A percentile compares a stretch with the other conserved stretches of the same genome.
Evolutionary conservation across 2,888 invertebrate genomes (phyloP).

Genomic region (Dicyrtomina minuta): DNA sequence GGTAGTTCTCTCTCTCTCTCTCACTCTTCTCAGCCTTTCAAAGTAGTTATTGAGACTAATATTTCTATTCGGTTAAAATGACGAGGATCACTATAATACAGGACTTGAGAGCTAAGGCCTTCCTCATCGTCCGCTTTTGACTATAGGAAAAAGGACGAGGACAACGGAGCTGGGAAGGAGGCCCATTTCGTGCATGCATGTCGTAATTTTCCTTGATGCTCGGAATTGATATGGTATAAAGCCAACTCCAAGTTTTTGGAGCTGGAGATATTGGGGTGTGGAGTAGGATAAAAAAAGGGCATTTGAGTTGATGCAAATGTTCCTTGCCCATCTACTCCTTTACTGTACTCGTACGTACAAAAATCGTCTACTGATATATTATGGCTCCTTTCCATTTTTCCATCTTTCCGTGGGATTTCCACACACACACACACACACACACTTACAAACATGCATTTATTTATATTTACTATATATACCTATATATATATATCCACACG

Average conservation of each 20-base stretch:
- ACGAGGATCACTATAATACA: too few species aligned
- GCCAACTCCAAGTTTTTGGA: constrained; percentile 18
- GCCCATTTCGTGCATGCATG: constrained; percentile 39
- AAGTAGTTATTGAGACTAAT: constrained; percentile 26
- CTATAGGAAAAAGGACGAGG: too few species aligned
- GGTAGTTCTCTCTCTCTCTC: constrained; percentile 14
- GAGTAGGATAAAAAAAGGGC: background rate
- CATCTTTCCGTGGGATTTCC: background rate
- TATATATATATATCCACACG: too few species aligned
- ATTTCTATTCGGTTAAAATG: constrained; percentile 34
- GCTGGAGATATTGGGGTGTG: constrained; percentile 22
- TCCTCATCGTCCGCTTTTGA: too few species aligned
- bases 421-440: too few species aligned
- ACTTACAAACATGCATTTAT: too few species aligned
- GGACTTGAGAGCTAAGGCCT: too few species aligned
- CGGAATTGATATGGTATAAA: constrained; percentile 28
- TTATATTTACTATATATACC: too few species aligned
- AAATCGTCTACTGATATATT: too few species aligned
- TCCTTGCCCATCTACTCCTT: background rate
- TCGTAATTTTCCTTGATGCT: constrained; percentile 36
- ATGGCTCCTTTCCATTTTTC: background rate
- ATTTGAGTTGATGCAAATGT: background rate
- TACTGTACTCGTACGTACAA: background rate
- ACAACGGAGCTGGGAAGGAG: background rate
- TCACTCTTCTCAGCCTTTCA: background rate